Evolutionary conservation across 35 echinoderm and acorn worm genomes (phyloP).

Genomic region (Chiridota heheva): DNA sequence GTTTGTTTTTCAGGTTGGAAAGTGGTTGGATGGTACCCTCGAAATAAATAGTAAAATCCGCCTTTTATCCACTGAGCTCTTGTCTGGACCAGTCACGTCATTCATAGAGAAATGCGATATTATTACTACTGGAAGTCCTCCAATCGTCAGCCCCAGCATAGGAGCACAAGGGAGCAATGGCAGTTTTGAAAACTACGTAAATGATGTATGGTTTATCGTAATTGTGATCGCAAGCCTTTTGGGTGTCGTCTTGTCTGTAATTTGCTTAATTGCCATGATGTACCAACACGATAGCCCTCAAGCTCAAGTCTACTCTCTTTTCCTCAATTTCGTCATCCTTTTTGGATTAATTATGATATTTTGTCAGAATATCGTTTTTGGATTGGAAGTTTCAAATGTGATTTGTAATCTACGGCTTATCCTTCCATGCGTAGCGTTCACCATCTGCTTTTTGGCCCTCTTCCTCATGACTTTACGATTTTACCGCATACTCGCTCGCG

Average conservation of each 20-base stretch:
- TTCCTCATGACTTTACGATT: slow-evolving; percentile 48
- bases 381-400: not conserved
- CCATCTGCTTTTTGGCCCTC: not conserved
- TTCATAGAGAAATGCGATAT: too few relatives aligned
- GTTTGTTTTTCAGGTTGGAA: slow-evolving; percentile 19
- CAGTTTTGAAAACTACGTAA: not conserved
- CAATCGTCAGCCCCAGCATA: not conserved
- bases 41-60: not conserved
- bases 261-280: not conserved
- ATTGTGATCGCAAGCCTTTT: not conserved
- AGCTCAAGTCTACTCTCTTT: slow-evolving; percentile 29
- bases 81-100: not conserved
- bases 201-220: slow-evolving; percentile 3
- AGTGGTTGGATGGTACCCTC: not conserved
- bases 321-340: slow-evolving; percentile 18
- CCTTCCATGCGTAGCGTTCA: not conserved
- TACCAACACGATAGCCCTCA: slow-evolving; percentile 19
- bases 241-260: slow-evolving; percentile 29
- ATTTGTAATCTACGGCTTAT: slow-evolving; percentile 7
- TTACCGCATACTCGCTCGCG: slow-evolving; percentile 37
- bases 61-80: not conserved
- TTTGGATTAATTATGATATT: slow-evolving; percentile 22
- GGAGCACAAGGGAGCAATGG: not conserved
- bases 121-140: not conserved
- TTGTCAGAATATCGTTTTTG: slow-evolving; percentile 16